Conservation (phyloP, 2,113 vertebrate species). For the Pelmatolapia mariae region DNA sequence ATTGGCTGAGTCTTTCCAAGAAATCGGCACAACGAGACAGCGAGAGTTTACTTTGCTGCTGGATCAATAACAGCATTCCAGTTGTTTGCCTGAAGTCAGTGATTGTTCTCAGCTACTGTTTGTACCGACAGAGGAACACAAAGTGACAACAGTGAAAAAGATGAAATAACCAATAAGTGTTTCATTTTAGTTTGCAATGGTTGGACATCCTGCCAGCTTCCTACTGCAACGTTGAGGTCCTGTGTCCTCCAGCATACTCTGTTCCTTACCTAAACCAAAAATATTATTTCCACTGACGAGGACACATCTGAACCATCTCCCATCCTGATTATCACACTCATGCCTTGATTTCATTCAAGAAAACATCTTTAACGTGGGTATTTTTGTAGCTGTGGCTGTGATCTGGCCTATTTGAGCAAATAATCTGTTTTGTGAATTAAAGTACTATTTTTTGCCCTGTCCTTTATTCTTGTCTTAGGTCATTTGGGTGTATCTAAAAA, state of each 20-base stretch:
- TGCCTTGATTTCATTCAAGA: not conserved
- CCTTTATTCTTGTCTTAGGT: not conserved
- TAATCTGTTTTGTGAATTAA: not conserved
- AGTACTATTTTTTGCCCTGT: not conserved
- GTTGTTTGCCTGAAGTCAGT: not conserved
- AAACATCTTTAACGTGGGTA: not conserved
- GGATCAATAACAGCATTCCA: not conserved
- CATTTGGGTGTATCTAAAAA: not conserved
- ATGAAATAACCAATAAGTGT: not conserved
- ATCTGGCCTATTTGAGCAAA: not conserved
- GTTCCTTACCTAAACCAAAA: not conserved
- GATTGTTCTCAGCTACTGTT: not conserved
- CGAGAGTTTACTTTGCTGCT: not conserved
- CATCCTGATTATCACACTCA: not conserved
- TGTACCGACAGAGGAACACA: not conserved
- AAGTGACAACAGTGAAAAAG: not conserved
- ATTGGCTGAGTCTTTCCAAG: not conserved
- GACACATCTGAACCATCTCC: not conserved
- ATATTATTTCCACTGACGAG: not conserved
- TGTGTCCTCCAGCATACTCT: not conserved
- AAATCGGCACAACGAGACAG: not conserved
- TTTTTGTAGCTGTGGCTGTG: not conserved
- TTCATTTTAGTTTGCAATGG: not conserved
- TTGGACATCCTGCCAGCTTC: not conserved
- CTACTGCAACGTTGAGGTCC: not conserved